Conservation (phyloP, 2,797 vertebrate genomes). For the Bryconaethiops microstoma region DNA sequence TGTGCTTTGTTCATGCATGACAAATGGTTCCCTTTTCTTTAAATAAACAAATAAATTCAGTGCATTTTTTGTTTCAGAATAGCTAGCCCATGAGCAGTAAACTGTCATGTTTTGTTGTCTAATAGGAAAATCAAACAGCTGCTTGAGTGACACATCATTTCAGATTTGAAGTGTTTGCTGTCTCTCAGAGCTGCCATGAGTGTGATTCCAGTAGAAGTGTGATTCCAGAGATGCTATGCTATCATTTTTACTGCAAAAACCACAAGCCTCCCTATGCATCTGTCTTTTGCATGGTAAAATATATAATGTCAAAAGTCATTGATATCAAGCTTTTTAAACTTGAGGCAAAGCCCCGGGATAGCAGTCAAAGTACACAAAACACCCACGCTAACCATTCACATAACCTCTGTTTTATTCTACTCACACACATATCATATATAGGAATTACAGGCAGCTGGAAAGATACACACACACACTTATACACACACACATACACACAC, state of each 20-base stretch:
- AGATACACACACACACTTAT: background rate
- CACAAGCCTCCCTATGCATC: background rate
- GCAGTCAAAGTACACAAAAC: constrained; percentile 7
- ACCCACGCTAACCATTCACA: constrained; percentile 23
- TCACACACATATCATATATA: background rate
- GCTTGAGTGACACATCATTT: background rate
- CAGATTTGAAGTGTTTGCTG: background rate
- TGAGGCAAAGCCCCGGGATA: background rate
- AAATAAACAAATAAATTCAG: too few relatives aligned
- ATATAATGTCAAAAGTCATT: background rate
- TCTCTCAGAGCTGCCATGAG: background rate
- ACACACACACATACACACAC: background rate
- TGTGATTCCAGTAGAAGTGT: background rate
- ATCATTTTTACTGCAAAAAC: background rate
- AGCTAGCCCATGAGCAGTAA: too few relatives aligned
- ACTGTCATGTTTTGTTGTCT: too few relatives aligned
- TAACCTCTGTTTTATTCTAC: constrained; percentile 21
- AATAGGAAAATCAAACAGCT: too few relatives aligned
- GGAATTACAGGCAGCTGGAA: background rate
- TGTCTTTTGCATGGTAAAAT: background rate
- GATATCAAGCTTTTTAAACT: constrained; percentile 16
- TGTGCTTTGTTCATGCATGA: too few relatives aligned
- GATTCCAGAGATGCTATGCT: background rate
- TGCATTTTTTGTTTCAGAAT: too few relatives aligned
- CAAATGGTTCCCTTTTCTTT: too few relatives aligned